A percentile compares a stretch with the other conserved stretches of the same genome.
phyloP scores from a whole-genome alignment of 35 echinoderm and acorn worm genomes.

The Apostichopus japonicus region DNA sequence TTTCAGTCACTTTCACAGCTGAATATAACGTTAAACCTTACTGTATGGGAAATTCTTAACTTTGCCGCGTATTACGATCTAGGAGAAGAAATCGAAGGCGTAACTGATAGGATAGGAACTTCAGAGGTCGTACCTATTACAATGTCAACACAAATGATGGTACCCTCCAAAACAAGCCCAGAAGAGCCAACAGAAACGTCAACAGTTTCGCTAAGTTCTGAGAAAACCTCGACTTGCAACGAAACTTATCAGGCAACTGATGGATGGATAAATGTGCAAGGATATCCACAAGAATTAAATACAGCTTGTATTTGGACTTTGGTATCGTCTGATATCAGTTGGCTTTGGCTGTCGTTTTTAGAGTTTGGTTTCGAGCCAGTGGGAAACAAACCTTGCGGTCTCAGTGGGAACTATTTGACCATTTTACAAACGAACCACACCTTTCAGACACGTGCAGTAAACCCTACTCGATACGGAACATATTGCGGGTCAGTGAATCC shows the following conservation, averaged over 20 bases:
- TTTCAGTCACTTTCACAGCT: background rate
- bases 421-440: conserved; percentile 8
- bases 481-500: background rate
- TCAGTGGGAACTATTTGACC: background rate
- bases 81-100: background rate
- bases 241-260: background rate
- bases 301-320: conserved; percentile 1
- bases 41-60: conserved; percentile 1
- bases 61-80: conserved; percentile 1
- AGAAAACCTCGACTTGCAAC: background rate
- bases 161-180: background rate
- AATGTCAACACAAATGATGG: background rate
- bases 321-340: background rate
- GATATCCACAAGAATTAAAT: background rate
- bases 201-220: background rate
- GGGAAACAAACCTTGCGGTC: background rate
- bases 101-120: background rate
- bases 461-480: background rate
- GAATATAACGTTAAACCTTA: conserved; percentile 18
- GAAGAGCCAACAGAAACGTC: background rate
- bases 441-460: background rate
- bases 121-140: background rate
- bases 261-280: background rate
- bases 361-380: background rate
- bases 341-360: background rate